These are phyloP conservation scores for Phalanger gymnotis DNA, from an alignment of 2,797 vertebrate genomes.

Conservation along the genomic window DNA sequence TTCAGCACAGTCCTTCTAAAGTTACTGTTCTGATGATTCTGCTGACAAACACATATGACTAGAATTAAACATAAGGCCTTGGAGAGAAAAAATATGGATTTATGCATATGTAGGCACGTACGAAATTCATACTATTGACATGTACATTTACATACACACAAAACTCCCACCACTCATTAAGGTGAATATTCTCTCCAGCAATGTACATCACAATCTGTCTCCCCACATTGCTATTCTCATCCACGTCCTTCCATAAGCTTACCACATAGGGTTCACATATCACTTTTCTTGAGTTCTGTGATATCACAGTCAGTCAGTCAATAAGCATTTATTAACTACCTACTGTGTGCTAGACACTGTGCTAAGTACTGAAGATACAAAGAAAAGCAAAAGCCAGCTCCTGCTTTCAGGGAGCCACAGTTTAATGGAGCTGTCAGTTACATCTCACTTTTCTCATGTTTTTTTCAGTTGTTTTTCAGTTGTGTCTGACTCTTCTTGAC, in stretches of 20 bases:
- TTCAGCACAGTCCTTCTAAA: background rate
- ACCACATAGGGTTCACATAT: background rate
- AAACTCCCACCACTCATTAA: background rate
- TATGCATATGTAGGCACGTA: background rate
- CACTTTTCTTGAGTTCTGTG: background rate
- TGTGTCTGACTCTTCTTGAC: background rate
- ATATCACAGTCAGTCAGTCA: background rate
- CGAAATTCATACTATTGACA: background rate
- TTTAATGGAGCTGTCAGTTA: background rate
- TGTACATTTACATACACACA: background rate
- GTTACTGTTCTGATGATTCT: background rate
- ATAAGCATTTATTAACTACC: background rate
- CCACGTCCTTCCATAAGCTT: background rate
- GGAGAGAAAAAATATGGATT: background rate
- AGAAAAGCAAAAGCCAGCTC: background rate
- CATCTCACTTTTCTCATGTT: background rate
- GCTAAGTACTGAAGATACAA: background rate
- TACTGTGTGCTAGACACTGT: background rate
- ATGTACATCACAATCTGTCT: background rate
- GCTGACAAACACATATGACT: background rate
- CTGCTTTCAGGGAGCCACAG: background rate
- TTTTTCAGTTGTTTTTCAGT: background rate
- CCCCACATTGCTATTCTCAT: background rate
- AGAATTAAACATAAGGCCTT: background rate
- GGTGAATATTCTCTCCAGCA: background rate